phyloP scores from a whole-genome alignment of 2,113 vertebrate species.

The Cynoglossus semilaevis region DNA sequence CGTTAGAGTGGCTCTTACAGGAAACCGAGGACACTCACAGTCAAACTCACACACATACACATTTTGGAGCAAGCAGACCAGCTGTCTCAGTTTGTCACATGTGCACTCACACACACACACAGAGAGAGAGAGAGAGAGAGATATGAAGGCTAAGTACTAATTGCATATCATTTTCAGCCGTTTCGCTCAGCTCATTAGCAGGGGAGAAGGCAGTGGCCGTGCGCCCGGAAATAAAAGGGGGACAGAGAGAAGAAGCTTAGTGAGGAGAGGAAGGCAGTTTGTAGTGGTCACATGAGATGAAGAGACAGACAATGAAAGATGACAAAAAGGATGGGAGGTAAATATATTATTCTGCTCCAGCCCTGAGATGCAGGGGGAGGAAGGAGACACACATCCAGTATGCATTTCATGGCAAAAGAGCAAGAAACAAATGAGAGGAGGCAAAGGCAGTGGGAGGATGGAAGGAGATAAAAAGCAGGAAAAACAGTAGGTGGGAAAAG shows the following conservation, averaged over 20 bases:
- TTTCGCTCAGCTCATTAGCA: constrained; percentile 60
- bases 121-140: constrained; percentile 7
- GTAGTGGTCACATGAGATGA: constrained; percentile 11
- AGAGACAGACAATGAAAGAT: constrained; percentile 6
- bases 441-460: constrained; percentile 46
- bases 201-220: constrained; percentile 53
- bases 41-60: neutral
- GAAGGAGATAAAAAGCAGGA: constrained; percentile 54
- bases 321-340: constrained; percentile 25
- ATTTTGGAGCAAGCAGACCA: neutral
- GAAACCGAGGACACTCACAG: neutral
- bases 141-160: constrained; percentile 47
- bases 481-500: constrained; percentile 41
- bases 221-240: constrained; percentile 46
- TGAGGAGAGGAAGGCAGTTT: constrained; percentile 6
- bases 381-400: constrained; percentile 12
- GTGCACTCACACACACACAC: constrained; percentile 1
- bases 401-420: constrained; percentile 9
- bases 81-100: constrained; percentile 21
- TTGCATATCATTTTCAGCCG: constrained; percentile 63
- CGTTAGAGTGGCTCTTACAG: constrained; percentile 20
- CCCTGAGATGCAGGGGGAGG: constrained; percentile 7
- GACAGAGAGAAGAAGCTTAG: constrained; percentile 5
- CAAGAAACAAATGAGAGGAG: constrained; percentile 15
- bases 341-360: constrained; percentile 7